Conservation (phyloP, 2,113 vertebrate genomes). For the Mirza zaza region DNA sequence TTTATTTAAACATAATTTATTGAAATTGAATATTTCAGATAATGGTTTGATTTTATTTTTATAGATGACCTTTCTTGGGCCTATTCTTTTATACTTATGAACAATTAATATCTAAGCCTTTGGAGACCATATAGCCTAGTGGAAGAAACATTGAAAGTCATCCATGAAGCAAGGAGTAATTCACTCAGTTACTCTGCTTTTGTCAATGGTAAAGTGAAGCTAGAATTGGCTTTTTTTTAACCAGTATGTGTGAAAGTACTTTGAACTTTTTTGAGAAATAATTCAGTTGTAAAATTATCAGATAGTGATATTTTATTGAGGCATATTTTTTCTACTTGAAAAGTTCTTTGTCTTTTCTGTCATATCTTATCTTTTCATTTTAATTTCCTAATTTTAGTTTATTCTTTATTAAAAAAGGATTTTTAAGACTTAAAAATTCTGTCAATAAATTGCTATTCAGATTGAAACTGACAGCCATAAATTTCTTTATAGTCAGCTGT, state of each 20-base stretch:
- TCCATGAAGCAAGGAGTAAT: not conserved
- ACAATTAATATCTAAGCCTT: not conserved
- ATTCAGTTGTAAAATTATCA: not conserved
- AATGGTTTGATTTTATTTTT: not conserved
- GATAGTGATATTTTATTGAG: constrained; percentile 3
- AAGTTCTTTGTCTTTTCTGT: not conserved
- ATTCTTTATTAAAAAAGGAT: not conserved
- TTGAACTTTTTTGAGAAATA: not conserved
- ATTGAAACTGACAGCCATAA: constrained; percentile 34
- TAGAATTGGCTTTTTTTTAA: not conserved
- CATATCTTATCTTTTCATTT: constrained; percentile 25
- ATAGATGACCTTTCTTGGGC: not conserved
- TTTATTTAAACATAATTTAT: constrained; percentile 11
- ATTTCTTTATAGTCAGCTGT: constrained; percentile 39
- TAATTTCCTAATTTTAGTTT: not conserved
- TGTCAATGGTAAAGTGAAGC: not conserved
- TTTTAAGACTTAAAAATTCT: constrained; percentile 40
- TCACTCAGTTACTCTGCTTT: not conserved
- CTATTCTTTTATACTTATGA: not conserved
- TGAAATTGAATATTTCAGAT: not conserved
- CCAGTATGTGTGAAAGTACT: not conserved
- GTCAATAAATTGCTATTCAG: not conserved
- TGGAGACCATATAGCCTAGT: not conserved
- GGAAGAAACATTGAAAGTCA: not conserved
- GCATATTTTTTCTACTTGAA: not conserved